Base-by-base conservation (phyloP, 2,113 vertebrate species). In the Odontophorus gujanensis region DNA sequence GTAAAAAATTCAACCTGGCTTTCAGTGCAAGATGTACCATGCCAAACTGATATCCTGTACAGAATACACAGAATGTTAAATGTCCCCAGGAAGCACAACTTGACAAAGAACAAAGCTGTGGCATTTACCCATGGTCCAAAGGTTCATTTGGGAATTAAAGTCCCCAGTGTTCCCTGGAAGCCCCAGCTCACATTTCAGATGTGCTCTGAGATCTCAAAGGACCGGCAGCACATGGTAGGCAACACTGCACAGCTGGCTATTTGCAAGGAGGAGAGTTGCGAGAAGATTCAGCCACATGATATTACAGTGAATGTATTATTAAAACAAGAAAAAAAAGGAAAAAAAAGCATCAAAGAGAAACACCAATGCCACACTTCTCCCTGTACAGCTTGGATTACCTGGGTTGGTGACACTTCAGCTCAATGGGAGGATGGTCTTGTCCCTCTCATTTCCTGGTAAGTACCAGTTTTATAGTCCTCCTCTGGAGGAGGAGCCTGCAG, bases 391-490 rank as follows among this genome's bases (percentile, higher is more conserved):
- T 59, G 72, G 71, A 92, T 94, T 97, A 96, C 96, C 96, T 97
- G 95, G 67, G 85, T 71, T 92, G 94, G 75, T 94, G 95, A 88
- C 92, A 91, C 88, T 93, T 94, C 85, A 1, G 93, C 87, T 84
- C 79, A 96, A 40, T 77, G 91, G 85, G 76, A 96, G 55, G 91
- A 92, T 87, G 95, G 47, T 96, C 92, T 85, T 97, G 92, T 97
- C 91, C 91, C 82, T 93, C 79, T 96, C 91, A 97, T 97, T 97
- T 97, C 96, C 95, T 97, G 96, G 89, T 97, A 6, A 57, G 84
- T 19, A 68, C 75, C 91, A 66, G n/a, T 91, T 96, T 97, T 97
- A 97, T 97, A 94, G 85, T 95, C 55, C 89, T 95, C 53, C 68
- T 74, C 24, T 2, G 81, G 32, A 94, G 96, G 96, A 96, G 96